Conservation (phyloP, 2,888 invertebrate species). For the Mythimna impura region DNA sequence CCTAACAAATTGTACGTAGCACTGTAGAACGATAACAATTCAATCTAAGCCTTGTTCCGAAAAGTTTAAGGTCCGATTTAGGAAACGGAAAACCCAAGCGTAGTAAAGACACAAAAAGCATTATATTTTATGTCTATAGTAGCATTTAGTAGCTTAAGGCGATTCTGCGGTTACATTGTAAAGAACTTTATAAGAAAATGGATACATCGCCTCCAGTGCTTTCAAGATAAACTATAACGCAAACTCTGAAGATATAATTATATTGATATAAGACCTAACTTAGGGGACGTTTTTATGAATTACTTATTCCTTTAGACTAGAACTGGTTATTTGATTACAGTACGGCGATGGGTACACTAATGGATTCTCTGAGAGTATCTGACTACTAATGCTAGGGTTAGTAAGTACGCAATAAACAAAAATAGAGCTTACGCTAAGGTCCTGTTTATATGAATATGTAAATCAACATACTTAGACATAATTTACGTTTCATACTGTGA, state of each 20-base stretch:
- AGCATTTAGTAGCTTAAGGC: conserved; percentile 88
- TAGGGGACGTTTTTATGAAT: conserved; percentile 75
- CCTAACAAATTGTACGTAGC: conserved; percentile 82
- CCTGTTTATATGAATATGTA: conserved; percentile 49
- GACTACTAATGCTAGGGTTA: conserved; percentile 47
- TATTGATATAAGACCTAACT: conserved; percentile 79
- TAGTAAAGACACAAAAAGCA: conserved; percentile 82
- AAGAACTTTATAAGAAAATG: conserved; percentile 80
- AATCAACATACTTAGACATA: conserved; percentile 44
- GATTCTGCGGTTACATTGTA: conserved; percentile 84
- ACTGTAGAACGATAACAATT: conserved; percentile 51
- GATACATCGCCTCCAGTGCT: conserved; percentile 77
- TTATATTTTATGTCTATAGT: conserved; percentile 86
- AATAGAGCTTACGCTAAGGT: conserved; percentile 32
- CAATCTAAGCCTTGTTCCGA: conserved; percentile 69
- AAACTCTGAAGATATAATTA: conserved; percentile 78
- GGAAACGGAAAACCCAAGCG: conserved; percentile 1
- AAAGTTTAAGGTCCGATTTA: conserved; percentile 67
- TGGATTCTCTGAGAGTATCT: conserved; percentile 63
- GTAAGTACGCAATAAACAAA: conserved; percentile 59
- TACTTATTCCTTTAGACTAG: conserved; percentile 69
- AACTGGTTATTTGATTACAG: conserved; percentile 68
- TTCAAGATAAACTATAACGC: conserved; percentile 76
- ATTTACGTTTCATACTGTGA: conserved; percentile 47
- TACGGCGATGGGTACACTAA: conserved; percentile 56